phyloP scores from a whole-genome alignment of 2,113 vertebrate genomes.

The Rhinichthys klamathensis region DNA sequence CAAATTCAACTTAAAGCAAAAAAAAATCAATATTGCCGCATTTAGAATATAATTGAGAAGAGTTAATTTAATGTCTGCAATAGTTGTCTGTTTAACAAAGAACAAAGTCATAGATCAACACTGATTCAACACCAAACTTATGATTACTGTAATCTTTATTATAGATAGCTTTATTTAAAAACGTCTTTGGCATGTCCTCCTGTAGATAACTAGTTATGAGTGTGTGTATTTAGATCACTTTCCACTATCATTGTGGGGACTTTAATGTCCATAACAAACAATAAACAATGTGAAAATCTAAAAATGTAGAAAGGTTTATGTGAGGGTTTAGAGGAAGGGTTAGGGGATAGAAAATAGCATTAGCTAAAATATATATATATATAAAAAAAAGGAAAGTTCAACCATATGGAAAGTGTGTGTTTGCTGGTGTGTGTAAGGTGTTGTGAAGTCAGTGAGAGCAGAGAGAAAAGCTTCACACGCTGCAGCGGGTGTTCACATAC shows the following conservation, averaged over 20 bases:
- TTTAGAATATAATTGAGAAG: slow-evolving; percentile 12
- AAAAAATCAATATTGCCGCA: slow-evolving; percentile 26
- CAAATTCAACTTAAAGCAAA: slow-evolving; percentile 23
- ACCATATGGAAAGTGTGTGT: background rate
- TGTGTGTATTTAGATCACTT: background rate
- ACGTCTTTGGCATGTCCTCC: background rate
- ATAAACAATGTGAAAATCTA: background rate
- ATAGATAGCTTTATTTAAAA: background rate
- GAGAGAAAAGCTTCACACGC: background rate
- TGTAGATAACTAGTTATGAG: background rate
- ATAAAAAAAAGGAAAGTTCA: background rate
- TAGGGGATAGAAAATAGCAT: background rate
- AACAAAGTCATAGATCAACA: slow-evolving; percentile 1
- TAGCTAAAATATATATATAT: background rate
- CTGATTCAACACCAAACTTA: background rate
- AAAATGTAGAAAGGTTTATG: background rate
- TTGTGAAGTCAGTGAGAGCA: background rate
- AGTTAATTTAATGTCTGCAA: background rate
- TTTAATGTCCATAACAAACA: background rate
- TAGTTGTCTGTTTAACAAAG: background rate
- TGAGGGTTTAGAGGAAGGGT: slow-evolving; percentile 5
- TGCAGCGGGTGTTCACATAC: background rate
- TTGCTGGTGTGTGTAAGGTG: background rate
- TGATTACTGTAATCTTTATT: background rate
- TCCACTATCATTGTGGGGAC: background rate